phyloP scores from a whole-genome alignment of 2,113 vertebrate species.

The Zosterops pallidus region DNA sequence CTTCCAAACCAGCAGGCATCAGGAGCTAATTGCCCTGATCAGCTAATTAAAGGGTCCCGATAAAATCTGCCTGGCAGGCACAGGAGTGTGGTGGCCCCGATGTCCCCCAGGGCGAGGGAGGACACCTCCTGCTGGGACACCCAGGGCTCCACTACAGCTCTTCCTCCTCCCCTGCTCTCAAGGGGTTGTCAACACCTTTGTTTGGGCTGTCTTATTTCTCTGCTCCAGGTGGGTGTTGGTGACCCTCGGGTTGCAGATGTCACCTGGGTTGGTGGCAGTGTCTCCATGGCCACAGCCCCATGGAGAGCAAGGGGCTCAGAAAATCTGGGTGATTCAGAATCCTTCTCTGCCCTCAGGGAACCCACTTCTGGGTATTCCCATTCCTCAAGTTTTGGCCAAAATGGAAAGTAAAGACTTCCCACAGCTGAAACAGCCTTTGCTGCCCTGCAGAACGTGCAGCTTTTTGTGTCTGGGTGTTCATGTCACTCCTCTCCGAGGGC shows the following conservation, averaged over 20 bases:
- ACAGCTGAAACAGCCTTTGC: rapidly evolving
- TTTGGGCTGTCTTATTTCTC: background rate
- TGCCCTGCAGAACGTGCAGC: background rate
- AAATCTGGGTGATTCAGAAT: rapidly evolving
- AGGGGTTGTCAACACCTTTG: background rate
- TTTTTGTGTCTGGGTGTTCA: background rate
- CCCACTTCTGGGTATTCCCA: rapidly evolving
- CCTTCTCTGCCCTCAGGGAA: background rate
- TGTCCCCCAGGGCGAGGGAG: background rate
- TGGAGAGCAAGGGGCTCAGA: background rate
- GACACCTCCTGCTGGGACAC: background rate
- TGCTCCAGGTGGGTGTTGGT: background rate
- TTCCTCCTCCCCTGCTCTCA: background rate
- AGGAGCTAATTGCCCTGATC: constrained; percentile 69
- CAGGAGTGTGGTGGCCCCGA: background rate
- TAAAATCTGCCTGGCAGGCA: constrained; percentile 13
- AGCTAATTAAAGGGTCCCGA: constrained; percentile 52
- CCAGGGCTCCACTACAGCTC: background rate
- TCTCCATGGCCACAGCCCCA: rapidly evolving
- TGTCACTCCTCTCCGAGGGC: background rate
- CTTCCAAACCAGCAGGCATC: background rate
- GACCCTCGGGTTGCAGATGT: background rate
- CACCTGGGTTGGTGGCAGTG: background rate
- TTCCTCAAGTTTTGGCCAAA: background rate
- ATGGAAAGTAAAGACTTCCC: background rate